Percentiles rank a stretch among this genome's conserved stretches.
Conservation (phyloP, 1,140 invertebrate genomes). For the Caenorhabditis latens region DNA sequence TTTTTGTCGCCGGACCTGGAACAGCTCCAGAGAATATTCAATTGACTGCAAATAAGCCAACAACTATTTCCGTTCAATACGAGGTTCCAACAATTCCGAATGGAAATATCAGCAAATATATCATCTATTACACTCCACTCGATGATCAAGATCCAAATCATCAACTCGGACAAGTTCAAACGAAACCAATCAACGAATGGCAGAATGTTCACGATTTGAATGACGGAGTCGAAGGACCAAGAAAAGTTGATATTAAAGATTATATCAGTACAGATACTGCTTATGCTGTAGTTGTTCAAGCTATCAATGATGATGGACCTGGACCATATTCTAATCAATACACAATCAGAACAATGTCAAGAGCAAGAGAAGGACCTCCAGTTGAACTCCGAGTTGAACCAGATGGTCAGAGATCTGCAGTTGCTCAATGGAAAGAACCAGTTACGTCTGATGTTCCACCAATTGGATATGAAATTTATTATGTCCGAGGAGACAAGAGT, state of each 20-base stretch:
- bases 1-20: slow-evolving; percentile 75
- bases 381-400: slow-evolving; percentile 74
- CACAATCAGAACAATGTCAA: slow-evolving; percentile 75
- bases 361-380: slow-evolving; percentile 75
- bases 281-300: slow-evolving; percentile 76
- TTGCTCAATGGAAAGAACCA: slow-evolving; percentile 73
- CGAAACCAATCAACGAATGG: slow-evolving; percentile 73
- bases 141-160: slow-evolving; percentile 74
- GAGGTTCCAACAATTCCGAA: slow-evolving; percentile 75
- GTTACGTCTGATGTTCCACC: slow-evolving; percentile 70
- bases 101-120: slow-evolving; percentile 76
- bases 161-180: slow-evolving; percentile 76
- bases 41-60: slow-evolving; percentile 71
- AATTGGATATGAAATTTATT: slow-evolving; percentile 76
- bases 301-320: slow-evolving; percentile 76
- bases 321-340: slow-evolving; percentile 77
- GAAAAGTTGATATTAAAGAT: slow-evolving; percentile 71
- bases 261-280: slow-evolving; percentile 74
- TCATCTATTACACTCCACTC: slow-evolving; percentile 76
- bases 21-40: slow-evolving; percentile 76
- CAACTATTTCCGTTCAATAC: slow-evolving; percentile 73
- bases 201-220: slow-evolving; percentile 70
- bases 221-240: slow-evolving; percentile 72
- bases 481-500: slow-evolving; percentile 74
- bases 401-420: slow-evolving; percentile 72